A percentile compares a stretch with the other conserved stretches of the same genome.
These are phyloP conservation scores for Meganola albula DNA, from an alignment of 2,888 invertebrate genomes.

Conservation along the genomic window DNA sequence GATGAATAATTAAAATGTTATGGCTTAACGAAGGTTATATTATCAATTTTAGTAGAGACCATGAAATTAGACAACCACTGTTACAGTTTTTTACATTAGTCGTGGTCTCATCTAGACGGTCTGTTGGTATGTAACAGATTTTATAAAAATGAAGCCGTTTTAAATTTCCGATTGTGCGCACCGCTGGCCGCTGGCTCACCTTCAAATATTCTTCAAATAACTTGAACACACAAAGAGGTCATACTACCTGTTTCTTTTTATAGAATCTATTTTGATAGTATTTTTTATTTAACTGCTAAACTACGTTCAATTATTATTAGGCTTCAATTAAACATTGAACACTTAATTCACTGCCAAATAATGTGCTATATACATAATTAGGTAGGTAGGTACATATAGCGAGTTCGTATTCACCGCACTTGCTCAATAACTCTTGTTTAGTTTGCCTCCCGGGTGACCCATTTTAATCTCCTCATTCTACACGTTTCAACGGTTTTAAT, in stretches of 20 bases:
- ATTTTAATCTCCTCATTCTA: constrained; percentile 42
- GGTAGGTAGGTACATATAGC: constrained; percentile 34
- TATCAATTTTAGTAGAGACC: no score
- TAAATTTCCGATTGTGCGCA: constrained; percentile 25
- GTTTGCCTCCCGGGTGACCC: constrained; percentile 46
- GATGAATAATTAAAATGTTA: no score
- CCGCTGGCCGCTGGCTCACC: constrained; percentile 43
- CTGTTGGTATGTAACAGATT: no score
- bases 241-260: constrained; percentile 26
- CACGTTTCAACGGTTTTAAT: constrained; percentile 35
- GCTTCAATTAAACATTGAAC: no score
- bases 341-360: no score
- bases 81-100: constrained; percentile 13
- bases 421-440: constrained; percentile 34
- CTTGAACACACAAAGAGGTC: constrained; percentile 24
- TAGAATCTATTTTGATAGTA: constrained; percentile 16
- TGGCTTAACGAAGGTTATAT: no score
- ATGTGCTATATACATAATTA: no score
- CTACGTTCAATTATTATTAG: no score
- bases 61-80: no score
- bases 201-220: constrained; percentile 42
- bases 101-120: constrained; percentile 24
- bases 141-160: constrained; percentile 23
- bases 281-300: no score
- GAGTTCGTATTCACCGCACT: constrained; percentile 26